Evolutionary conservation across 2,888 invertebrate species (phyloP), one percentile per base, ranked within the genome.

Genomic region (Cylloceria caligata): DNA sequence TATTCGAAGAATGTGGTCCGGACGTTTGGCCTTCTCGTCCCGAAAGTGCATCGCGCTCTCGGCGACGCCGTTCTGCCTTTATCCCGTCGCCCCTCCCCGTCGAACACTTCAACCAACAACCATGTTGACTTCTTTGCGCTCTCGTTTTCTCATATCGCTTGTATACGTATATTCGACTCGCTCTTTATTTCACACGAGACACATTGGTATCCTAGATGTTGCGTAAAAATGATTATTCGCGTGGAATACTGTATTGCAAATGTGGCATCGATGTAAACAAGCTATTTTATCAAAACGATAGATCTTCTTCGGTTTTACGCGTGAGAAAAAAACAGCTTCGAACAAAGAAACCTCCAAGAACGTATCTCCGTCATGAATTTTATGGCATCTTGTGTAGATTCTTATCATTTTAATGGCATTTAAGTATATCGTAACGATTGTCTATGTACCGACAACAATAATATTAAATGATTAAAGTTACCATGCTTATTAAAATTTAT

Each of bases 1-100:
- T 88, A 86, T 87, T 84, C 87, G 84, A 89, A 88, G 92, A 92
- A 92, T 92, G 91, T 88, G 86, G 91, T 90, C 88, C 90, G 88
- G 86, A 87, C 89, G 88, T 89, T 86, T 86, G 86, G 86, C 86
- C 86, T 86, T 89, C 86, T 88, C 86, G 80, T 81, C 75, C 87
- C 89, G 87, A 89, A 90, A 90, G 91, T 89, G 90, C 89, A 91
- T 90, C 90, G 90, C 86, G 88, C 89, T 83, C 87, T 86, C 64
- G 86, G 83, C 85, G 82, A 85, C 88, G 89, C 87, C 89, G 88
- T 88, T 88, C 85, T 81, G 83, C 65, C 76, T 72, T 21, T 42
- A 64, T 24, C 34, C 68, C 64, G 52, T 55, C n/a, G n/a, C 13
- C 36, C 27, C 60, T 6, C 60, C 60, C 24, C 49, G 4, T 24